Base-by-base conservation (phyloP, 2,113 vertebrate genomes). In the Takifugu bimaculatus region DNA sequence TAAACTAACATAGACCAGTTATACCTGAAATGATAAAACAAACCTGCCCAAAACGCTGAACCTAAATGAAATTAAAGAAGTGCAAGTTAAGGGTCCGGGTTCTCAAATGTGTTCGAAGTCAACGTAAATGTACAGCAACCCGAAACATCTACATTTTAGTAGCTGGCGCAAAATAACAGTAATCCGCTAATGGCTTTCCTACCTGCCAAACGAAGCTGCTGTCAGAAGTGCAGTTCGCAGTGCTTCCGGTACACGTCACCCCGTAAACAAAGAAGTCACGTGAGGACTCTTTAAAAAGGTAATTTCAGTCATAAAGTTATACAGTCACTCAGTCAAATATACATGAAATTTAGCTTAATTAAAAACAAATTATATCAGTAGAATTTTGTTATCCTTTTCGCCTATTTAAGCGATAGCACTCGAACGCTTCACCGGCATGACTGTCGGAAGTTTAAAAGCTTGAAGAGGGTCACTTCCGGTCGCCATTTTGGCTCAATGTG, bases 231-330 rank as follows among this genome's bases (percentile, higher is more conserved):
- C 0, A 15, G 55, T 27, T 44, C 57, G 12, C 47, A 26, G 15
- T 26, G 2, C 56, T 69, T 84, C 82, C 71, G 71, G 78, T 54
- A 81, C 74, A 87, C 82, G 82, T 87, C 85, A 85, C 74, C 63
- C 45, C 73, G 79, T 75, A 75, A 82, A 82, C 82, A 80, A 72
- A 50, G 53, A 4, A 5, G 63, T 72, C 82, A 88, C 80, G 78
- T 87, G 87, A 74, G 5, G 7, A 6, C n/a, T 4, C 5, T 9
- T 5, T 44, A 6, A 39, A 6, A 9, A 11, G 11, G 7, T 10
- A 9, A 39, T 39, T 39, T 39, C 9, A 39, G 35, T 11, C 20
- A 20, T 20, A 20, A 20, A 20, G 4, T 39, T 3, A 10, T 7
- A 35, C 6, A 35, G 32, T 35, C 6, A 35, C 9, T 2, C 35